A percentile compares a stretch with the other conserved stretches of the same genome.
These are phyloP conservation scores for Catharus fuscescens DNA, from an alignment of 2,113 vertebrate genomes.

Conservation along the genomic window DNA sequence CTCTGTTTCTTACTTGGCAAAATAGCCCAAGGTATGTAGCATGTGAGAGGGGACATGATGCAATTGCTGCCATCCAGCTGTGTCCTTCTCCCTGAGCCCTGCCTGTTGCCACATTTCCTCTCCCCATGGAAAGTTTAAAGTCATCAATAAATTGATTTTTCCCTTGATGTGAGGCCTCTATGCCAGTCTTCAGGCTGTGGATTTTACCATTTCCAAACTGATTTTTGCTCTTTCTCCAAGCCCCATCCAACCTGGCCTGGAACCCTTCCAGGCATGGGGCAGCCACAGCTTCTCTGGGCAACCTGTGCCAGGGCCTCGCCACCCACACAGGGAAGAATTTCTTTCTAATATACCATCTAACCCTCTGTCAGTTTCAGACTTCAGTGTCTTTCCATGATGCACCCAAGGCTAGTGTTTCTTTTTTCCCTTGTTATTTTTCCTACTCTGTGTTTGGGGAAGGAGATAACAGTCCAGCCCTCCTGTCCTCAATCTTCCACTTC, in stretches of 20 bases:
- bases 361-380: not conserved
- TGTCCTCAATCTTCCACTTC: rapidly evolving
- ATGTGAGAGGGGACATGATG: not conserved
- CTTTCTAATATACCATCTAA: not conserved
- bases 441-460: not conserved
- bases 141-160: not conserved
- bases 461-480: not conserved
- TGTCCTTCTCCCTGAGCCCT: not conserved
- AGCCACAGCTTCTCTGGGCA: not conserved
- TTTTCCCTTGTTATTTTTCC: not conserved
- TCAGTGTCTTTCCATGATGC: not conserved
- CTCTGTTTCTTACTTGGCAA: not conserved
- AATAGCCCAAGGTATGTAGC: not conserved
- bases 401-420: not conserved
- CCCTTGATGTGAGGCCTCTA: not conserved
- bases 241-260: not conserved
- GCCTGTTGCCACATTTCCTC: not conserved
- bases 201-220: not conserved
- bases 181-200: not conserved
- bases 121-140: conserved; percentile 9
- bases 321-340: not conserved
- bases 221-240: not conserved
- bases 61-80: not conserved
- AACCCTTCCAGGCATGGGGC: not conserved
- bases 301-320: not conserved